Conservation (phyloP, 2,797 vertebrate genomes). For the Miichthys miiuy region DNA sequence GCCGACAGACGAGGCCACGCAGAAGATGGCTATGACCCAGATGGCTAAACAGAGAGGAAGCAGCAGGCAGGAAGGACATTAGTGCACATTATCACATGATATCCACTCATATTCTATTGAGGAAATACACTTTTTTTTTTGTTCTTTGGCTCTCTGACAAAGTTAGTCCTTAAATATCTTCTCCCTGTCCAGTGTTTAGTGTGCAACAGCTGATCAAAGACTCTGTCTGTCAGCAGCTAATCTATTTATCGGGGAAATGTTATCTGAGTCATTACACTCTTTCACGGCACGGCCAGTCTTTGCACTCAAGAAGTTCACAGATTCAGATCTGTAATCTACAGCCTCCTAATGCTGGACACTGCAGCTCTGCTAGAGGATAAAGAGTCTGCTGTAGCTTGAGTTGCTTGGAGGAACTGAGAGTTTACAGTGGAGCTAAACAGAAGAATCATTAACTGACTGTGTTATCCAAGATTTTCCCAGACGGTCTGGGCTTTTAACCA, state of each 20-base stretch:
- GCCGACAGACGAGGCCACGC: constrained; percentile 93
- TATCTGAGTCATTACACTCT: constrained; percentile 10
- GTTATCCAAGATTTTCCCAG: not conserved
- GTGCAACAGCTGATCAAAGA: not conserved
- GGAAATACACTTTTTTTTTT: not conserved
- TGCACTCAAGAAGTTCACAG: constrained; percentile 1
- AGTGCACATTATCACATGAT: not conserved
- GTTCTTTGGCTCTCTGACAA: not conserved
- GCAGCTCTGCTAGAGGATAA: constrained; percentile 6
- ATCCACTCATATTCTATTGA: not conserved
- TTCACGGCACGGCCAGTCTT: not conserved
- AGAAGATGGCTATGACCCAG: constrained; percentile 95
- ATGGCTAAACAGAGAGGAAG: constrained; percentile 84
- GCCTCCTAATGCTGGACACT: not conserved
- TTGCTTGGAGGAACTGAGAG: not conserved
- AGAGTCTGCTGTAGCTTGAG: not conserved
- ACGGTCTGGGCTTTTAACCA: not conserved
- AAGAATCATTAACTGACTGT: constrained; percentile 2
- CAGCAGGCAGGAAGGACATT: constrained; percentile 4
- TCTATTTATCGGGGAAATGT: constrained; percentile 16
- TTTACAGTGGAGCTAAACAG: constrained; percentile 5
- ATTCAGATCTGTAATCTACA: not conserved
- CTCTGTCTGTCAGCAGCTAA: not conserved
- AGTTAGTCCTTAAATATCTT: not conserved
- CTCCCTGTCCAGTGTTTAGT: not conserved